phyloP scores from a whole-genome alignment of 2,797 vertebrate species.

The Microcaecilia unicolor region DNA sequence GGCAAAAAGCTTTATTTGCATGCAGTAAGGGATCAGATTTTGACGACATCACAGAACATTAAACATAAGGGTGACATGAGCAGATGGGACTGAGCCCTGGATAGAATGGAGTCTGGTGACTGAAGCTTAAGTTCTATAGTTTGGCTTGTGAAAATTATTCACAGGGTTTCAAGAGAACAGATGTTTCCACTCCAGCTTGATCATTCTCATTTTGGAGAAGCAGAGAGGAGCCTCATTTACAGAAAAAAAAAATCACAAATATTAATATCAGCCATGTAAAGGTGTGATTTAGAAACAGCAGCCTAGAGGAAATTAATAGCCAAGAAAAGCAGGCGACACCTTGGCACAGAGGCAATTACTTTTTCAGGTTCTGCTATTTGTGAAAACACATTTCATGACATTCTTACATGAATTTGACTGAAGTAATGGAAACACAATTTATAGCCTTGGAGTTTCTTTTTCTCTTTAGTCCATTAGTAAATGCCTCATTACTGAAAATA shows the following conservation, averaged over 20 bases:
- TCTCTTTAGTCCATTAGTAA: slow-evolving; percentile 13
- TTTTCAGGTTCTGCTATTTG: slow-evolving; percentile 8
- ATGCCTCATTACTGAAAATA: slow-evolving; percentile 27
- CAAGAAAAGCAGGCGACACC: too few species aligned
- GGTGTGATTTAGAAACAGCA: not conserved
- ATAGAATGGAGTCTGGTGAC: slow-evolving; percentile 20
- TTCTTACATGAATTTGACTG: slow-evolving; percentile 1
- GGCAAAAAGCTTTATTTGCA: too few species aligned
- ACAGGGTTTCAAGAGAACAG: slow-evolving; percentile 9
- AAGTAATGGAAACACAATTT: slow-evolving; percentile 15
- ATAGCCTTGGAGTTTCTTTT: slow-evolving; percentile 4
- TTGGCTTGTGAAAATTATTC: too few species aligned
- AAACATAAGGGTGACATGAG: slow-evolving; percentile 20
- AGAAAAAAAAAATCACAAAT: not conserved
- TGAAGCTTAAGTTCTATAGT: too few species aligned
- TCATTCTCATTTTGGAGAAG: slow-evolving; percentile 1
- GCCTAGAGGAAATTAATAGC: not conserved
- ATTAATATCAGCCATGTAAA: not conserved
- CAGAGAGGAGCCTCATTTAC: not conserved
- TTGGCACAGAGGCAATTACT: too few species aligned
- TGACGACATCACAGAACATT: slow-evolving; percentile 25
- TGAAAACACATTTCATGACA: not conserved
- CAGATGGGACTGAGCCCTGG: slow-evolving; percentile 22
- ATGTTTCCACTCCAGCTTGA: not conserved
- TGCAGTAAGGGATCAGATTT: too few species aligned